These are phyloP conservation scores for Semicossyphus pulcher DNA, from an alignment of 2,113 vertebrate species.

Conservation along the genomic window DNA sequence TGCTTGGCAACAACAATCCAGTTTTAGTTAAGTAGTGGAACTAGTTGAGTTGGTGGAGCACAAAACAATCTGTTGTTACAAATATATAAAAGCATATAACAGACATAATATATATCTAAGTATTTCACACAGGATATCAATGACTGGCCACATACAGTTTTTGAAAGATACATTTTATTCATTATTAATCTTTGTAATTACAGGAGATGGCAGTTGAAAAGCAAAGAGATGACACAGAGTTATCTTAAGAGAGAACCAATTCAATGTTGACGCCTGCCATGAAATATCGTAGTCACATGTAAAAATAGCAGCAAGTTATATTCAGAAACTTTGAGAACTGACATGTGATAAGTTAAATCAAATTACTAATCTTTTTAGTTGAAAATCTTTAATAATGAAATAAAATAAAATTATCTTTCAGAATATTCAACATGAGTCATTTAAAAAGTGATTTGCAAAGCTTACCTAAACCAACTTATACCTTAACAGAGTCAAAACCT, in stretches of 20 bases:
- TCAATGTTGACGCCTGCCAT: not conserved
- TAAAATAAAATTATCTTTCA: not conserved
- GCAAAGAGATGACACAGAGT: slow-evolving; percentile 18
- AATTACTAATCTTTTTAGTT: not conserved
- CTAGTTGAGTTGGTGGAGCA: too few species aligned
- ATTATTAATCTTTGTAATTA: slow-evolving; percentile 32
- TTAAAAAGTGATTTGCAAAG: too few species aligned
- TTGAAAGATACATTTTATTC: slow-evolving; percentile 36
- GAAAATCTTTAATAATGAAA: not conserved
- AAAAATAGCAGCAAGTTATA: slow-evolving; percentile 51
- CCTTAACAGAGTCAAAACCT: too few species aligned
- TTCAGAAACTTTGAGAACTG: not conserved
- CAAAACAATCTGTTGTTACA: too few species aligned
- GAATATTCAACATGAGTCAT: too few species aligned
- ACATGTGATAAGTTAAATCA: not conserved
- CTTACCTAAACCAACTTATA: too few species aligned
- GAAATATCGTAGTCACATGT: not conserved
- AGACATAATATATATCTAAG: not conserved
- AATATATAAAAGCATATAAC: too few species aligned
- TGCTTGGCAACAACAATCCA: too few species aligned
- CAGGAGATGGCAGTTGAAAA: slow-evolving; percentile 47
- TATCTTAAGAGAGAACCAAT: slow-evolving; percentile 7
- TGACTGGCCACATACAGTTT: not conserved
- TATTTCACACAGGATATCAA: not conserved
- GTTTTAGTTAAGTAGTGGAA: too few species aligned